A percentile compares a stretch with the other conserved stretches of the same genome.
phyloP scores from a whole-genome alignment of 2,797 vertebrate genomes.

The Sebastes hubbsi region DNA sequence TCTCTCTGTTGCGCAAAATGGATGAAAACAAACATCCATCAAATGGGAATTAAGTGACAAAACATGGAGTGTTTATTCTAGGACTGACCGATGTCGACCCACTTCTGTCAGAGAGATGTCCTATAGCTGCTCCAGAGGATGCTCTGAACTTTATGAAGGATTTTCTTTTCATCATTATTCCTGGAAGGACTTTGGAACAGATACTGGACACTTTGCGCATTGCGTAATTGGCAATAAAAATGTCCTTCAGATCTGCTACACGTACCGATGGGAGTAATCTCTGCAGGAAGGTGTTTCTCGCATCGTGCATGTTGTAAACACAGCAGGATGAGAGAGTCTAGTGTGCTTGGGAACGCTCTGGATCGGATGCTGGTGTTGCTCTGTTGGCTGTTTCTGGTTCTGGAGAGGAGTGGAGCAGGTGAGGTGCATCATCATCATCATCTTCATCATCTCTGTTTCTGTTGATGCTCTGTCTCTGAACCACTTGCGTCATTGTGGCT shows the following conservation, averaged over 20 bases:
- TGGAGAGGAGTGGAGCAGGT: slow-evolving; percentile 73
- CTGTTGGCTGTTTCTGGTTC: slow-evolving; percentile 52
- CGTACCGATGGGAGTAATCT: slow-evolving; percentile 5
- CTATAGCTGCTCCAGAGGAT: not conserved
- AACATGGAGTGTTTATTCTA: not conserved
- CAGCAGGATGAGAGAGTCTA: slow-evolving; percentile 28
- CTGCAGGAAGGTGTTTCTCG: slow-evolving; percentile 1
- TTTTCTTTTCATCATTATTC: not conserved
- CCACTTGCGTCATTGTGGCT: not conserved
- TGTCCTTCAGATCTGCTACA: slow-evolving; percentile 3
- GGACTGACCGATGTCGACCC: not conserved
- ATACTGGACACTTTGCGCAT: slow-evolving; percentile 32
- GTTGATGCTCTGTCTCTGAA: slow-evolving; percentile 1
- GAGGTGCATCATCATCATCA: slow-evolving; percentile 38
- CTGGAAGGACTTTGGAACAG: not conserved
- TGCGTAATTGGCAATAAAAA: slow-evolving; percentile 38
- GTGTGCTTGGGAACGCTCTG: slow-evolving; percentile 25
- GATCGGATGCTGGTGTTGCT: slow-evolving; percentile 49
- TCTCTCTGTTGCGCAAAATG: not conserved
- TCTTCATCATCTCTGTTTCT: not conserved
- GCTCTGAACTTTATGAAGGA: slow-evolving; percentile 14
- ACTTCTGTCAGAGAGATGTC: not conserved
- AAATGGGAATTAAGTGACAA: not conserved
- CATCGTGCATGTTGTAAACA: slow-evolving; percentile 22
- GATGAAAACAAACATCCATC: not conserved